A percentile compares a stretch with the other conserved stretches of the same genome.
phyloP scores from a whole-genome alignment of 2,797 vertebrate species.

The Yasuhikotakia modesta region DNA sequence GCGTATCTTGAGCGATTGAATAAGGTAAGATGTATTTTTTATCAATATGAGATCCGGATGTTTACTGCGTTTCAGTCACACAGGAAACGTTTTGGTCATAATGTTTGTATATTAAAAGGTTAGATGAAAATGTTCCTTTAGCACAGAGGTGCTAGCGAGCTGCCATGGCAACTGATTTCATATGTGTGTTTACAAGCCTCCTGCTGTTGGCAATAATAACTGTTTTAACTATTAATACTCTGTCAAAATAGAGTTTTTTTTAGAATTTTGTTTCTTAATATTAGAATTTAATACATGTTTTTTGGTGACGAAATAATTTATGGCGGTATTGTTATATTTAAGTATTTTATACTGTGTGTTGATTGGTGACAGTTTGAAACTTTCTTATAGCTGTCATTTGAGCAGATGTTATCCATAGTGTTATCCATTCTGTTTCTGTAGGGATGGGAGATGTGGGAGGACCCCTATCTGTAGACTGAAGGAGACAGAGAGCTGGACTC shows the following conservation, averaged over 20 bases:
- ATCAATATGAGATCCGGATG: not conserved
- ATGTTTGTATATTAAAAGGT: not conserved
- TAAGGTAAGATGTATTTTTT: conserved; percentile 18
- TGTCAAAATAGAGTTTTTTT: not conserved
- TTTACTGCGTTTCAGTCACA: not conserved
- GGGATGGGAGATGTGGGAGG: conserved; percentile 69
- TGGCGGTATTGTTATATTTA: too few species aligned
- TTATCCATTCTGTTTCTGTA: conserved; percentile 37
- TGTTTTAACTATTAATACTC: not conserved
- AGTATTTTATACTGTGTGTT: not conserved
- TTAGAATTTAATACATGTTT: too few species aligned
- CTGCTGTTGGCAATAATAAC: not conserved
- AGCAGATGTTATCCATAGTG: not conserved
- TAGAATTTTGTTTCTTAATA: too few species aligned
- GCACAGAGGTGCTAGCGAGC: conserved; percentile 21
- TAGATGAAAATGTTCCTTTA: not conserved
- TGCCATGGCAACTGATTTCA: conserved; percentile 55
- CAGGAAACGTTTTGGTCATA: not conserved
- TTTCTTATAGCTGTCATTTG: not conserved
- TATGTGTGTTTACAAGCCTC: conserved; percentile 31
- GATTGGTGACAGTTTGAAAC: not conserved
- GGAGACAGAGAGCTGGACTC: conserved; percentile 39
- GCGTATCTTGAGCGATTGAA: conserved; percentile 19
- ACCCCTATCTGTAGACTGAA: conserved; percentile 62
- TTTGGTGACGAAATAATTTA: too few species aligned